Base-by-base conservation (phyloP, 2,888 invertebrate genomes). In the Scelioninae gen. 1 region DNA sequence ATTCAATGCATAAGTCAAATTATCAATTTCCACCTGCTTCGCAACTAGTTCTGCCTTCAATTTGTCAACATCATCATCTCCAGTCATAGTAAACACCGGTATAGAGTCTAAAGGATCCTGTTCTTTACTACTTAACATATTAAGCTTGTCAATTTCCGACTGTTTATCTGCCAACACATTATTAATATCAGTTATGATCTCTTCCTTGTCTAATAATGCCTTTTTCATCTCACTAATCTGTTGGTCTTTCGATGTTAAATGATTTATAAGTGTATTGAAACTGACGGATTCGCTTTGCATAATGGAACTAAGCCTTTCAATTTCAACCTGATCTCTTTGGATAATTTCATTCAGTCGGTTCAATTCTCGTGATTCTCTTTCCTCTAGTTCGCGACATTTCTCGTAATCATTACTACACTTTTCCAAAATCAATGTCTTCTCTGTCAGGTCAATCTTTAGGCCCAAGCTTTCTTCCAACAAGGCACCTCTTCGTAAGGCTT, bases 21-120 rank as follows among this genome's bases (percentile, higher is more conserved):
- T 94, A 6, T 96, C 95, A 85, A 96, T 95, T 92, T 96, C 96
- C 71, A 95, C 91, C 87, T 96, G 95, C 89, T 96, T 96, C 62
- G 93, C 94, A 88, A 95, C 95, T 10, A 91, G 60, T 45, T 90
- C 84, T 0, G 75, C 78, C 16, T 83, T 88, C 32, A 91, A 51
- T 11, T 79, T 79, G 0, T 87, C 86, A 15, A 89, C 78, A 16
- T 88, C 71, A 11, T 86, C 69, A 16, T 86, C 85, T 1, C 65
- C 84, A 9, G 74, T 58, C 86, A 88, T 91, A 11, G 82, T 86
- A 32, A 89, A 88, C 0, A 89, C 38, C 0, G 90, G 88, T 5
- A 90, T 66, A 15, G 78, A 83, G 8, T 89, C 88, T 0, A 86
- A 56, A 0, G 80, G 93, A 94, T 89, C 95, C 0, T 15, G 1